These are phyloP conservation scores for Phengaris alcon DNA, from an alignment of 2,888 invertebrate genomes.

Conservation along the genomic window DNA sequence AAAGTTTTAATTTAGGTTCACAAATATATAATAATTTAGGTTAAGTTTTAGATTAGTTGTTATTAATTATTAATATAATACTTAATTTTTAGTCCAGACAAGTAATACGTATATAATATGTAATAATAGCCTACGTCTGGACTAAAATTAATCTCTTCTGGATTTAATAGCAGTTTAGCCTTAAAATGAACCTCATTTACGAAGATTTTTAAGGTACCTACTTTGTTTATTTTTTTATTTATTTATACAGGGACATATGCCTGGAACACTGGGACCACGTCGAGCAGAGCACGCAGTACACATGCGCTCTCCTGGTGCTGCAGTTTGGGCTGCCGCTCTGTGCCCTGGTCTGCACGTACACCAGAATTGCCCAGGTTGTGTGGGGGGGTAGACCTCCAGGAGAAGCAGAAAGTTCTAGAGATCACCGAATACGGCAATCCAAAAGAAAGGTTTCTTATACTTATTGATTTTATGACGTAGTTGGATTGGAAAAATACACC, in stretches of 20 bases:
- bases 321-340: conserved; percentile 91
- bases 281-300: conserved; percentile 85
- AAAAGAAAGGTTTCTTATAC: conserved; percentile 86
- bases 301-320: conserved; percentile 86
- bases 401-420: conserved; percentile 90
- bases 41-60: neutral
- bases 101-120: too few species aligned
- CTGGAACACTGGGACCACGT: conserved; percentile 84
- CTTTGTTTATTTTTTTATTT: neutral
- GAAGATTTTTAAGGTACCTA: too few species aligned
- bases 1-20: too few species aligned
- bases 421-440: conserved; percentile 89
- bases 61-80: neutral
- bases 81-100: neutral
- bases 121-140: neutral
- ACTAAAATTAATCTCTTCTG: neutral
- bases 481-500: too few species aligned
- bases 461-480: too few species aligned
- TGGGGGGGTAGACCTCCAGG: conserved; percentile 93
- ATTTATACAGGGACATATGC: conserved; percentile 81
- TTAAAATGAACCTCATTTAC: too few species aligned
- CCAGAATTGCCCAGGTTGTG: conserved; percentile 90
- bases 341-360: conserved; percentile 91
- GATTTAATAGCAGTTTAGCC: too few species aligned
- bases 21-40: too few species aligned